Conservation (phyloP, 2,888 invertebrate genomes). For the Monopis laevigella region DNA sequence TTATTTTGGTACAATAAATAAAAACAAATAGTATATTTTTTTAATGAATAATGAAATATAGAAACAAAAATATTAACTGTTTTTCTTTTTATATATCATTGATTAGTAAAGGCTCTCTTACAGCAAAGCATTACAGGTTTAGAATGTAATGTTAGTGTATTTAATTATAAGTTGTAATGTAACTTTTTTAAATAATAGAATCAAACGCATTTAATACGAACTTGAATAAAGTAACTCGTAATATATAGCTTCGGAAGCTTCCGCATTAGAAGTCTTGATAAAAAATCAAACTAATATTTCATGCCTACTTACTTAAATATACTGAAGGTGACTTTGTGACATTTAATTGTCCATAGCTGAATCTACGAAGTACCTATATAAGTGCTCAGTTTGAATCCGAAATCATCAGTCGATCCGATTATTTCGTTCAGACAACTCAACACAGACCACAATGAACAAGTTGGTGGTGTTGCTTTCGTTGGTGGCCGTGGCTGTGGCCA, state of each 20-base stretch:
- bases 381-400: conserved; percentile 30
- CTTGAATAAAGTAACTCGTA: too few relatives aligned
- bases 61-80: too few relatives aligned
- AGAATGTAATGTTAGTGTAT: too few relatives aligned
- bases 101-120: too few relatives aligned
- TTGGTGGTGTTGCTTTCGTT: conserved; percentile 71
- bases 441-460: conserved; percentile 61
- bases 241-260: conserved; percentile 27
- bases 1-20: too few relatives aligned
- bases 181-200: too few relatives aligned
- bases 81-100: too few relatives aligned
- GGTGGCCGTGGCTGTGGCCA: conserved; percentile 67
- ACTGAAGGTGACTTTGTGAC: conserved; percentile 46
- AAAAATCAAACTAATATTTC: conserved; percentile 22
- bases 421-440: conserved; percentile 39
- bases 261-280: conserved; percentile 18
- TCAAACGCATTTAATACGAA: too few relatives aligned
- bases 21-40: too few relatives aligned
- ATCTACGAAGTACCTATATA: conserved; percentile 35
- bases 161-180: too few relatives aligned
- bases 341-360: conserved; percentile 34
- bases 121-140: too few relatives aligned
- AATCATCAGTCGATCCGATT: conserved; percentile 49
- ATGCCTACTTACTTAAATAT: conserved; percentile 3
- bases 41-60: too few relatives aligned